Conservation (phyloP, 2,888 invertebrate genomes). For the Chironomus tentans region DNA sequence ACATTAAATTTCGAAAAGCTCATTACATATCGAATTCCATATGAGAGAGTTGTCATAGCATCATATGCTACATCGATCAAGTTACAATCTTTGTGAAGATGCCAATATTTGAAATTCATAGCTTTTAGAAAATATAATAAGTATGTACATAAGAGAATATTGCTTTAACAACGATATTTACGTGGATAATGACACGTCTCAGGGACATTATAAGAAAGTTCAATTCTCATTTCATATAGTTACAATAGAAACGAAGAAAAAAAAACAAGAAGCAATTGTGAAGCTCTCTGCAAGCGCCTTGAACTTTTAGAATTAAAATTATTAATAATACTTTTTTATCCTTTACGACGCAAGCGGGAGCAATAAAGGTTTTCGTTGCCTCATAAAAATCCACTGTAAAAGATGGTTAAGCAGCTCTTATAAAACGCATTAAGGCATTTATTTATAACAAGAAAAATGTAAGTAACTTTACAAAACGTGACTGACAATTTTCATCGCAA, state of each 20-base stretch:
- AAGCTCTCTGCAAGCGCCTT: background rate
- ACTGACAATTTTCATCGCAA: background rate
- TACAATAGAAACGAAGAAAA: background rate
- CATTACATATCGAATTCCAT: no score
- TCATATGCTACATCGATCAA: no score
- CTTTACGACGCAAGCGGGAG: background rate
- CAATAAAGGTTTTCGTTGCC: background rate
- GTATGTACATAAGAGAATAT: no score
- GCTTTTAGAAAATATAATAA: no score
- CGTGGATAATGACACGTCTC: background rate
- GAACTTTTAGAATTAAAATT: background rate
- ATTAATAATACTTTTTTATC: background rate
- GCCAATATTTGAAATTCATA: no score
- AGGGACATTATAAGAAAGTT: background rate
- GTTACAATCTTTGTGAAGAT: no score
- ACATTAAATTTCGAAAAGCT: no score
- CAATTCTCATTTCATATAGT: background rate
- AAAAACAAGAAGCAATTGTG: no score
- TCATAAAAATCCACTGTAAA: background rate
- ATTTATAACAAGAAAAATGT: no score
- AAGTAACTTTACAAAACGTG: background rate
- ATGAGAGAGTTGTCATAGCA: no score
- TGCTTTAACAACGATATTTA: no score
- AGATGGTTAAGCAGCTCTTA: background rate
- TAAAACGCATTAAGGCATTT: background rate